These are phyloP conservation scores for Machaerirhynchus nigripectus DNA, from an alignment of 2,113 vertebrate genomes.

Conservation along the genomic window DNA sequence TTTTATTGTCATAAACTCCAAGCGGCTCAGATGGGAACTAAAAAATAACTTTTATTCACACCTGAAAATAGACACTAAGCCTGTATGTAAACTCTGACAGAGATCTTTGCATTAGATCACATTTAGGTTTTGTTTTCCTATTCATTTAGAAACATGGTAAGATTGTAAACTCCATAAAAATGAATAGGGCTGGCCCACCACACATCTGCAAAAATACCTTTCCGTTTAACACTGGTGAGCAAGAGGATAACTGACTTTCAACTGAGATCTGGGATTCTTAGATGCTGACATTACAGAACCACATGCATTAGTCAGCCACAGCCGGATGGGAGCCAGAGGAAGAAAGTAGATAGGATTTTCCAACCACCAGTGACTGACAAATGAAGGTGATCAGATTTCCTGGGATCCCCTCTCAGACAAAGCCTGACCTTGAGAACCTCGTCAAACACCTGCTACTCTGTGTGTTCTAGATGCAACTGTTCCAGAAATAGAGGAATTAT, in stretches of 20 bases:
- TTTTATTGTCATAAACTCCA: background rate
- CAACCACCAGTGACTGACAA: background rate
- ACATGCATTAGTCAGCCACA: background rate
- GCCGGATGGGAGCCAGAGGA: background rate
- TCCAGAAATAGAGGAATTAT: background rate
- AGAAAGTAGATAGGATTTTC: conserved; percentile 1
- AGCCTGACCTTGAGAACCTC: conserved; percentile 23
- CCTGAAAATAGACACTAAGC: background rate
- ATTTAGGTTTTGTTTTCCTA: background rate
- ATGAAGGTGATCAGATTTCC: background rate
- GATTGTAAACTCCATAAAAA: background rate
- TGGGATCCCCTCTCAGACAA: background rate
- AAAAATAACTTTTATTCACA: background rate
- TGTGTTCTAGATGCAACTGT: background rate
- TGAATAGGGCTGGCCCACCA: background rate
- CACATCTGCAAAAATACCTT: background rate
- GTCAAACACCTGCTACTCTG: background rate
- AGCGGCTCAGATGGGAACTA: background rate
- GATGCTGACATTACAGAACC: background rate
- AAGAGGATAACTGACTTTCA: background rate
- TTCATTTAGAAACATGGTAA: background rate
- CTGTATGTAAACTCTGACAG: background rate
- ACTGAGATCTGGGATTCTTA: background rate
- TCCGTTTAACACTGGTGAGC: background rate
- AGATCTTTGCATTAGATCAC: background rate